A percentile compares a stretch with the other conserved stretches of the same genome.
Conservation (phyloP, 1,140 invertebrate species). For the Neuroterus valhalla region DNA sequence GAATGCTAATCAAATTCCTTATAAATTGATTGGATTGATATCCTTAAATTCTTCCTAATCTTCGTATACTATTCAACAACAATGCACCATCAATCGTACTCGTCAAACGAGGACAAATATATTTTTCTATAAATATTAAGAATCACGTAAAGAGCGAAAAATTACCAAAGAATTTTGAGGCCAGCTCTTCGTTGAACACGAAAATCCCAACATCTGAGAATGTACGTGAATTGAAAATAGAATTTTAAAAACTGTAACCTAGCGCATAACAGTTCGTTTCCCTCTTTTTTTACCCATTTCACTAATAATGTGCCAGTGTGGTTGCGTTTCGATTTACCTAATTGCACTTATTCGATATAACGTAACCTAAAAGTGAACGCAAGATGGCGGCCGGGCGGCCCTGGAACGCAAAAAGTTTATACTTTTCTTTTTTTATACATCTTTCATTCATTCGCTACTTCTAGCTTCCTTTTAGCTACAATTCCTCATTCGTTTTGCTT, state of each 20-base stretch:
- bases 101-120: constrained; percentile 6
- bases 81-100: constrained; percentile 19
- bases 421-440: constrained; percentile 41
- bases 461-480: constrained; percentile 43
- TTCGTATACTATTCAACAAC: constrained; percentile 28
- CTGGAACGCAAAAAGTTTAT: constrained; percentile 68
- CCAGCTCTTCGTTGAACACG: constrained; percentile 75
- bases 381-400: constrained; percentile 70
- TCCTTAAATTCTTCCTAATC: constrained; percentile 13
- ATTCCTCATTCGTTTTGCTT: constrained; percentile 36
- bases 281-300: constrained; percentile 46
- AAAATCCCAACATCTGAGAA: constrained; percentile 75
- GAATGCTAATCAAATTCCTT: constrained; percentile 16
- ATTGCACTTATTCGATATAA: constrained; percentile 77
- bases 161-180: constrained; percentile 49
- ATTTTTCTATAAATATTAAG: background rate
- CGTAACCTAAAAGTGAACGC: constrained; percentile 71
- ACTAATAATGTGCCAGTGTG: constrained; percentile 54
- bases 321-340: constrained; percentile 65
- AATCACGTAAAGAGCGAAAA: constrained; percentile 29
- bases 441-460: constrained; percentile 43
- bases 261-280: constrained; percentile 72
- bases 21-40: background rate
- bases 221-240: constrained; percentile 72
- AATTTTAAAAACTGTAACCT: constrained; percentile 74